Conservation (phyloP, 2,888 invertebrate genomes). For the Apodemia mormo region DNA sequence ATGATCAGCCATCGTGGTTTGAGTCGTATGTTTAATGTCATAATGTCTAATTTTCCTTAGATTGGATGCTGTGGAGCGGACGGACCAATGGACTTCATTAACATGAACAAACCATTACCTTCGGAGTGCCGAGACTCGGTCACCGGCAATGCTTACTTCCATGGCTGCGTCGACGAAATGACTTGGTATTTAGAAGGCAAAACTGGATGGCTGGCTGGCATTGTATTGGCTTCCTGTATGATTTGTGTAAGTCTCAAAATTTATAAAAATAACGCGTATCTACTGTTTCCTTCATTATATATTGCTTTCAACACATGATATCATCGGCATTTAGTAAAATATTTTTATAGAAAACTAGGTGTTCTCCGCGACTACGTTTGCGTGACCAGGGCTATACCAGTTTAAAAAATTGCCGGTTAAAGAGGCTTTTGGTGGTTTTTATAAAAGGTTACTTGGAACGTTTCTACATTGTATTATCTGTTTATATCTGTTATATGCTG, state of each 20-base stretch:
- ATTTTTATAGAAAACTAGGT: too few species aligned
- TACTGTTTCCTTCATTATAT: too few species aligned
- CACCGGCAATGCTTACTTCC: slow-evolving; percentile 93
- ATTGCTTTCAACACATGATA: too few species aligned
- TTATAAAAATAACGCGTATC: too few species aligned
- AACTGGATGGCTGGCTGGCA: slow-evolving; percentile 90
- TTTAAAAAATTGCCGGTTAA: too few species aligned
- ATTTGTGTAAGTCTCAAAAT: slow-evolving; percentile 84
- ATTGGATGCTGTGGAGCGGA: slow-evolving; percentile 95
- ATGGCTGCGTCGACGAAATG: slow-evolving; percentile 93
- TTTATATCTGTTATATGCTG: too few species aligned
- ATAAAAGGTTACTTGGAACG: too few species aligned
- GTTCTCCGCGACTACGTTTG: too few species aligned
- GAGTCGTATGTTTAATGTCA: neutral
- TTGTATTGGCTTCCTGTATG: slow-evolving; percentile 88
- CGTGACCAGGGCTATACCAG: too few species aligned
- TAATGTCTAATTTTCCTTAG: slow-evolving; percentile 58
- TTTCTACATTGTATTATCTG: too few species aligned
- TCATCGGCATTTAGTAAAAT: too few species aligned
- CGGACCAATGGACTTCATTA: slow-evolving; percentile 91
- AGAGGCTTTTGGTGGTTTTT: too few species aligned
- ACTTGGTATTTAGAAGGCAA: slow-evolving; percentile 94
- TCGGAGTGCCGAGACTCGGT: slow-evolving; percentile 92
- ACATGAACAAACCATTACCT: slow-evolving; percentile 89
- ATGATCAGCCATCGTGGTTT: neutral